Evolutionary conservation across 2,888 invertebrate species (phyloP).

Genomic region (Mellilla xanthometata): DNA sequence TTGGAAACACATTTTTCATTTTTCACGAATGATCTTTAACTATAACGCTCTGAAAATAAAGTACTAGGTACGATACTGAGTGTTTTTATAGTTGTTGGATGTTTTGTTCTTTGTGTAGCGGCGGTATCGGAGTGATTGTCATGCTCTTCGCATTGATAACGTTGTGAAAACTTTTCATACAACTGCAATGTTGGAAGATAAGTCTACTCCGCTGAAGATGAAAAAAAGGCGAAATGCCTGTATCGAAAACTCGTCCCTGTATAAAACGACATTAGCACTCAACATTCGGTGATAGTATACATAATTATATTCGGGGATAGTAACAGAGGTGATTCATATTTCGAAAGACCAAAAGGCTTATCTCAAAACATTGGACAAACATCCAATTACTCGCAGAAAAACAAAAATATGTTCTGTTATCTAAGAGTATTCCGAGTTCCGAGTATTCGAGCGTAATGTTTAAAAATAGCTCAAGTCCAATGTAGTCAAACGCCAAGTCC

Average conservation of each 20-base stretch:
- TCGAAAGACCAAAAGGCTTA: too few species aligned
- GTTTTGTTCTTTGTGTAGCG: not conserved
- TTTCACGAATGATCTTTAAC: not conserved
- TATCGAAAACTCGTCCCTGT: too few species aligned
- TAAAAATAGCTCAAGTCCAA: conserved; percentile 14
- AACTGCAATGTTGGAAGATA: conserved; percentile 24
- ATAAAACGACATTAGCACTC: too few species aligned
- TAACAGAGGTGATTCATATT: too few species aligned
- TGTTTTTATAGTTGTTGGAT: not conserved
- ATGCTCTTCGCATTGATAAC: conserved; percentile 33
- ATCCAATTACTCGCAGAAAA: not conserved
- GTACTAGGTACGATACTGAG: too few species aligned
- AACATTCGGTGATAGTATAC: too few species aligned
- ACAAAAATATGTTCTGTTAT: conserved; percentile 15
- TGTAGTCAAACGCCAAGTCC: conserved; percentile 5
- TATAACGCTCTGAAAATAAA: too few species aligned
- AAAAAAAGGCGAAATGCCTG: not conserved
- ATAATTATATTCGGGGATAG: too few species aligned
- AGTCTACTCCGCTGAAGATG: not conserved
- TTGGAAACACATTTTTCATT: not conserved
- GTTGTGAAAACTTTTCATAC: conserved; percentile 35
- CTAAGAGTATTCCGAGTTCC: conserved; percentile 8
- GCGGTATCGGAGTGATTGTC: conserved; percentile 2
- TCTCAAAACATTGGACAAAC: too few species aligned
- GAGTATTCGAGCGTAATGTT: conserved; percentile 16